Conservation (phyloP, 2,888 invertebrate genomes). For the Mesoligia furuncula region DNA sequence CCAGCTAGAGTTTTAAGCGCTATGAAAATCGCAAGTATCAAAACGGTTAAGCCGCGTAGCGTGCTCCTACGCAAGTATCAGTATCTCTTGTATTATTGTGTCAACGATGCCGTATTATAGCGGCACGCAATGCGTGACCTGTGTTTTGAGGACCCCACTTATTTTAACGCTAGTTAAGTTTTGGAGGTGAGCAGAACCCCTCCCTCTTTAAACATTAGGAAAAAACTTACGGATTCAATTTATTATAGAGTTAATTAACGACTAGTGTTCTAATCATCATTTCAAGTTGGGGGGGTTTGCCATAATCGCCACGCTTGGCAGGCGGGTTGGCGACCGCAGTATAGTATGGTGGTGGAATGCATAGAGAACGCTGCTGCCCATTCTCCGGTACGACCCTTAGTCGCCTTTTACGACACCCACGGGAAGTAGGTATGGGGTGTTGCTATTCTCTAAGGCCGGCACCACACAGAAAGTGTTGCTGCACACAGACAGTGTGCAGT, state of each 20-base stretch:
- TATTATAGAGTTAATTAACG: background rate
- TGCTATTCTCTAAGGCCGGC: no score
- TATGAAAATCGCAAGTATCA: slow-evolving; percentile 59
- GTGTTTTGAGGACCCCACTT: slow-evolving; percentile 30
- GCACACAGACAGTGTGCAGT: no score
- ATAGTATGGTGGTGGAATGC: no score
- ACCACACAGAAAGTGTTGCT: no score
- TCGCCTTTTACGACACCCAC: no score
- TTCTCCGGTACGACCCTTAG: no score
- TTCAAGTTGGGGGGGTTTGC: no score
- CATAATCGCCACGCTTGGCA: no score
- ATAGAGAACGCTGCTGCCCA: no score
- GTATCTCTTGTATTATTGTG: slow-evolving; percentile 56
- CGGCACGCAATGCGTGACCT: slow-evolving; percentile 54
- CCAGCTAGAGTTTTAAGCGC: background rate
- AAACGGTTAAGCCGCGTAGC: slow-evolving; percentile 26
- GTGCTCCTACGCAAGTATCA: slow-evolving; percentile 49
- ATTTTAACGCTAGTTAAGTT: slow-evolving; percentile 28
- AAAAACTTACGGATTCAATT: background rate
- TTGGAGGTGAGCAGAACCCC: slow-evolving; percentile 19
- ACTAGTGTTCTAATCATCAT: no score
- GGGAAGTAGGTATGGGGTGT: no score
- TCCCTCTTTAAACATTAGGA: background rate
- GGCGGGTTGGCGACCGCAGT: no score
- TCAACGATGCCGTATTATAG: slow-evolving; percentile 55